Evolutionary conservation across 2,113 vertebrate genomes (phyloP), one percentile per base, ranked within the genome.

Genomic region (Vulpes lagopus): DNA sequence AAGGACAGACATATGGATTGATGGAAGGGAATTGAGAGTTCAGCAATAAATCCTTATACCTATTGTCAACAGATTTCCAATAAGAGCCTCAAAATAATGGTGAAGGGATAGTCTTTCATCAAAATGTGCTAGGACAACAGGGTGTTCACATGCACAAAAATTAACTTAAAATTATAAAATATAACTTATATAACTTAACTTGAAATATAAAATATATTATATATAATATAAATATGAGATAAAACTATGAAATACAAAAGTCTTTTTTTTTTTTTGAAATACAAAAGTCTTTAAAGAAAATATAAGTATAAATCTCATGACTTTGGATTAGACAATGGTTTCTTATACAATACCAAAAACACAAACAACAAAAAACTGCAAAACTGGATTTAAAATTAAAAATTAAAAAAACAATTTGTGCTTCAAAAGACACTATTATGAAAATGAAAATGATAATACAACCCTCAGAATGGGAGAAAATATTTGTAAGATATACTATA

Each of bases 91-190:
- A 85, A 91, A 32, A 79, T 23, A 35, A 60, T 59, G 73, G 12
- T 25, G 57, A 91, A 91, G 9, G 55, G 60, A 79, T 14, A 35
- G 30, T 59, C 30, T 57, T 43, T 22, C 53, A 38, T 57, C 65
- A 90, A 76, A 76, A 83, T 27, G 35, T 74, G 80, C 20, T 20
- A n/a, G 49, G n/a, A 83, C 49, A 82, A 81, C 25, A 76, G 43
- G n/a, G 74, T 83, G 67, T 59, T 20, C 49, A 76, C 43, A 20
- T 12, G 12, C 19, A 69, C 23, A 86, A 71, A 95, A 79, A 62
- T 79, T 69, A 71, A 62, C 30, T 78, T 60, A 49, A 55, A 91
- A 95, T 86, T 30, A 43, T 16, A 91, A 84, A 91, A 95, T 19
- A 17, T 12, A 55, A 12, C 43, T 43, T 43, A 43, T 43, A 43